Evolutionary conservation across 2,888 invertebrate genomes (phyloP).

Genomic region (Thysanoteuthis rhombus): DNA sequence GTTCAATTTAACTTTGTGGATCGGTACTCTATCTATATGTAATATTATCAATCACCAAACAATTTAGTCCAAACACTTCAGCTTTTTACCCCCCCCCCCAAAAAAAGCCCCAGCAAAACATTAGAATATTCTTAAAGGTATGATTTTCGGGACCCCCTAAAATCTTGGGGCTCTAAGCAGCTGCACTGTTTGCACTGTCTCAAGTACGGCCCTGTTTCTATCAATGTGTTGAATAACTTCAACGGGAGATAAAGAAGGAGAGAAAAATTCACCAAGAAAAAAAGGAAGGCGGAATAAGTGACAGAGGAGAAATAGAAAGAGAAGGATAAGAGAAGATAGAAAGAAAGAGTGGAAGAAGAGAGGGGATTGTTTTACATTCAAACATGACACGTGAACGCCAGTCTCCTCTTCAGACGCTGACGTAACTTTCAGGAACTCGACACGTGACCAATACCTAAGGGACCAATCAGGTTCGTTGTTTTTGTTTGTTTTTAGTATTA

Average conservation of each 20-base stretch:
- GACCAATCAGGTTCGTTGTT: not conserved
- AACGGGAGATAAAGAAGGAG: not conserved
- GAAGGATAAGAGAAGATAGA: not conserved
- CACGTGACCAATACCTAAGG: not conserved
- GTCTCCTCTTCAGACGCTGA: not conserved
- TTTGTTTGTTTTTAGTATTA: not conserved
- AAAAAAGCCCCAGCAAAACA: no score
- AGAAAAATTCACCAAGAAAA: not conserved
- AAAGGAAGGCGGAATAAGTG: not conserved
- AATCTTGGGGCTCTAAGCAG: no score
- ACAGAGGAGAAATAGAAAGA: not conserved
- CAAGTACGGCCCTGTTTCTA: no score
- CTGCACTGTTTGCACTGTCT: no score
- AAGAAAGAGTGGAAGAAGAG: not conserved
- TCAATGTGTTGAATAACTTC: slow-evolving; percentile 12
- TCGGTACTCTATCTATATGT: no score
- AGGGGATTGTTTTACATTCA: not conserved
- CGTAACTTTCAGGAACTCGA: not conserved
- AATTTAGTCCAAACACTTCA: no score
- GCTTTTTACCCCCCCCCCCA: no score
- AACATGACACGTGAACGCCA: not conserved
- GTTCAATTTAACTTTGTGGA: no score
- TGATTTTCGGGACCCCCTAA: no score
- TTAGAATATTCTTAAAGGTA: no score
- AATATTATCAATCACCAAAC: no score